Evolutionary conservation across 2,113 vertebrate species (phyloP).

Genomic region (Tenebrosternarchus preto): DNA sequence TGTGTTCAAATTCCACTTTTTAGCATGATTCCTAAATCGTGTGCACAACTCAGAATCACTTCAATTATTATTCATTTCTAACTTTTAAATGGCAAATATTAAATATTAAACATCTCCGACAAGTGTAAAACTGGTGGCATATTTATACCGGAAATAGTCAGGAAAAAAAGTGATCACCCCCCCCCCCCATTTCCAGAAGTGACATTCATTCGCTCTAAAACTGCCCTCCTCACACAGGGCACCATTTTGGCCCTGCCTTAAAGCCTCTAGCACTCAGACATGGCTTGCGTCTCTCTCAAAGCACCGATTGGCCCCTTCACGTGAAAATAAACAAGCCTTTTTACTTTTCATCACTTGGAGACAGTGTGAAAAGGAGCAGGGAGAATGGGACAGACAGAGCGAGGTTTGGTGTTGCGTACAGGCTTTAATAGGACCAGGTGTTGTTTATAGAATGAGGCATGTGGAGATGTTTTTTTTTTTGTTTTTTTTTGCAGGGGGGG

Average conservation of each 20-base stretch:
- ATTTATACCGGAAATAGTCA: neutral
- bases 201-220: neutral
- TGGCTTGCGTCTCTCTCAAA: neutral
- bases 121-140: neutral
- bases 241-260: neutral
- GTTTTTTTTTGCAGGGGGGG: no score
- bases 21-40: no score
- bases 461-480: constrained; percentile 7
- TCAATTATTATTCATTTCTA: no score
- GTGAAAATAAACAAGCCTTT: constrained; percentile 32
- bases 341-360: constrained; percentile 10
- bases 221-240: neutral
- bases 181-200: neutral
- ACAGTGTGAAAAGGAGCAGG: constrained; percentile 1
- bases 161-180: neutral
- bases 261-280: neutral
- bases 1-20: no score
- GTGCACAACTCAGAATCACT: no score
- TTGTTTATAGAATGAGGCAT: constrained; percentile 36
- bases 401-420: constrained; percentile 12
- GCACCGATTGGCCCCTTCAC: neutral
- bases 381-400: constrained; percentile 2
- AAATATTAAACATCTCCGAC: neutral
- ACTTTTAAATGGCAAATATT: neutral
- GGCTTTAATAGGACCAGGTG: constrained; percentile 46